phyloP scores from a whole-genome alignment of 2,888 invertebrate species.

The Plutella xylostella region DNA sequence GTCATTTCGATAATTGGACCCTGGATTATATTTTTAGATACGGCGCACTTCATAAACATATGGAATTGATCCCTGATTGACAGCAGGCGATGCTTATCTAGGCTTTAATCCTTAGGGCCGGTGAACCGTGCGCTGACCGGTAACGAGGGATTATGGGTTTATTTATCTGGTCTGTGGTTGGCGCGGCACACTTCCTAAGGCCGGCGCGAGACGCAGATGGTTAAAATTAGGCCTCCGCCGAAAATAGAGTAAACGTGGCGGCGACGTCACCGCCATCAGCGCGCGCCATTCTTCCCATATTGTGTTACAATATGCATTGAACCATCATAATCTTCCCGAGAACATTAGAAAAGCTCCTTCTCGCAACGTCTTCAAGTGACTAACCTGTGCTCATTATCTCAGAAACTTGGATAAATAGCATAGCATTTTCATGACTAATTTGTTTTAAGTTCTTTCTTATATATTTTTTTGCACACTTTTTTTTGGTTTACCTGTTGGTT shows the following conservation, averaged over 20 bases:
- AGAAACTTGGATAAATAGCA: no score
- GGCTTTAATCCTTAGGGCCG: neutral
- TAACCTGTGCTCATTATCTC: no score
- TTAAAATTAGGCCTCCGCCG: constrained; percentile 62
- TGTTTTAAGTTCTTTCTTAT: no score
- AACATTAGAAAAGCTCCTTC: no score
- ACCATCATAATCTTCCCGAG: no score
- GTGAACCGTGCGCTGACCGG: neutral
- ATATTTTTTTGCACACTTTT: no score
- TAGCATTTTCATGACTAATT: no score
- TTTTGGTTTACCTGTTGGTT: no score
- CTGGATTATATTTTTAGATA: constrained; percentile 34
- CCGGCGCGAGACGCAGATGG: constrained; percentile 64
- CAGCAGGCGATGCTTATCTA: constrained; percentile 28
- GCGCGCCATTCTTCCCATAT: constrained; percentile 36
- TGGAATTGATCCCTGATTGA: constrained; percentile 53
- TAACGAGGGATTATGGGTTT: neutral
- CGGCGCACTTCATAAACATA: constrained; percentile 46
- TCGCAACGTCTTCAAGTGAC: neutral
- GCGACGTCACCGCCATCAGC: constrained; percentile 28
- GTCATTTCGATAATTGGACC: constrained; percentile 67
- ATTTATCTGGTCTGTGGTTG: constrained; percentile 39
- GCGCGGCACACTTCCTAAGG: constrained; percentile 66
- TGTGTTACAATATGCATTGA: constrained; percentile 51
- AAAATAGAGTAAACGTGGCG: constrained; percentile 63